Evolutionary conservation across 1,140 invertebrate species (phyloP).

Genomic region (Cydia strobilella): DNA sequence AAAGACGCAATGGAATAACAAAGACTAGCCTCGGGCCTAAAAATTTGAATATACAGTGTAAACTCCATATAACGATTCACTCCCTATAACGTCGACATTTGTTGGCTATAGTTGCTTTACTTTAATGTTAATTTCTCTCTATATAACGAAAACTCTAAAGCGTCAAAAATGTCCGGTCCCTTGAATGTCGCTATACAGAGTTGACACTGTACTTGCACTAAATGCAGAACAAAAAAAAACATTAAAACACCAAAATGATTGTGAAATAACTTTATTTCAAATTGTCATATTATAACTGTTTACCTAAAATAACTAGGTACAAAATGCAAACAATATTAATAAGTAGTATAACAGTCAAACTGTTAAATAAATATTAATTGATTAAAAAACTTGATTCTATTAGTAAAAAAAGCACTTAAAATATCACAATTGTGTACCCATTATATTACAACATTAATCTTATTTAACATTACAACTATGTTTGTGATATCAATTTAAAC

Average conservation of each 20-base stretch:
- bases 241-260: not conserved
- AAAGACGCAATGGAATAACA: too few species aligned
- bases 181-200: too few species aligned
- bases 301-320: constrained; percentile 34
- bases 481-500: constrained; percentile 5
- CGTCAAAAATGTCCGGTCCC: too few species aligned
- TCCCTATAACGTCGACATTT: too few species aligned
- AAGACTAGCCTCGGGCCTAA: too few species aligned
- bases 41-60: too few species aligned
- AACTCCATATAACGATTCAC: too few species aligned
- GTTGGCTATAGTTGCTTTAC: too few species aligned
- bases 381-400: constrained; percentile 52
- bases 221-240: too few species aligned
- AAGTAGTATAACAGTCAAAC: constrained; percentile 27
- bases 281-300: constrained; percentile 10
- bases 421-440: constrained; percentile 70
- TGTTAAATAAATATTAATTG: constrained; percentile 43
- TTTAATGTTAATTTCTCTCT: too few species aligned
- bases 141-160: too few species aligned
- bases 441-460: constrained; percentile 39
- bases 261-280: constrained; percentile 15
- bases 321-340: constrained; percentile 51
- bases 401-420: constrained; percentile 53
- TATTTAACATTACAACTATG: not conserved
- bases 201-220: too few species aligned